Conservation (phyloP, 2,113 vertebrate genomes). For the Thamnaconus septentrionalis region DNA sequence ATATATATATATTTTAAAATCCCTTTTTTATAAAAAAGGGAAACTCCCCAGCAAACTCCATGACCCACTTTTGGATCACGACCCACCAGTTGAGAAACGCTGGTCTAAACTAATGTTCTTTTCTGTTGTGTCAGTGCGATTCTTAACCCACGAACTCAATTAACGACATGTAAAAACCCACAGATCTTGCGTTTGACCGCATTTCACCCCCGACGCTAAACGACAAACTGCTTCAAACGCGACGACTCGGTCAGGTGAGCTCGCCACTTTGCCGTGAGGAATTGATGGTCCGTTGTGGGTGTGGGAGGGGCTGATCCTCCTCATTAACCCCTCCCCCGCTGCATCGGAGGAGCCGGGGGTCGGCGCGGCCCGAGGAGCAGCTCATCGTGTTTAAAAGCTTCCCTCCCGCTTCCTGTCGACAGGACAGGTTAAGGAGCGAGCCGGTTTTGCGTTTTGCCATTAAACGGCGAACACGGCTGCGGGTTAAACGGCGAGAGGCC, state of each 20-base stretch:
- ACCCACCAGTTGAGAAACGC: no score
- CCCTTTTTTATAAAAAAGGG: no score
- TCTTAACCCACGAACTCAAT: constrained; percentile 61
- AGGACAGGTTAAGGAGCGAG: constrained; percentile 55
- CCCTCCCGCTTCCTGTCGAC: constrained; percentile 22
- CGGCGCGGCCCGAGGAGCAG: constrained; percentile 44
- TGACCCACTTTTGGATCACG: no score
- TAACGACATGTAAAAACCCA: constrained; percentile 19
- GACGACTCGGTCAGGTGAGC: not conserved
- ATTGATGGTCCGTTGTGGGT: constrained; percentile 4
- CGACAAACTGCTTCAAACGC: constrained; percentile 13
- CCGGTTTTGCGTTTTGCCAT: constrained; percentile 72
- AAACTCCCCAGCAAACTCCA: no score
- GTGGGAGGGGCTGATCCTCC: constrained; percentile 6
- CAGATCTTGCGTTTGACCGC: constrained; percentile 10
- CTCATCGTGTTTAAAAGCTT: constrained; percentile 43
- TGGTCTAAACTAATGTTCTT: no score
- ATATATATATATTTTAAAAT: no score
- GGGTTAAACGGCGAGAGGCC: constrained; percentile 92
- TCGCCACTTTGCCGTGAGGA: constrained; percentile 5
- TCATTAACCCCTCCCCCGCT: constrained; percentile 23
- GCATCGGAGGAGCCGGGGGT: constrained; percentile 25
- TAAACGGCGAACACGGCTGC: constrained; percentile 89
- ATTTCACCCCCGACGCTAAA: not conserved
- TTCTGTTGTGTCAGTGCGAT: constrained; percentile 4